These are phyloP conservation scores for Enteromius viviparus DNA, from an alignment of 2,797 vertebrate genomes.

Conservation along the genomic window DNA sequence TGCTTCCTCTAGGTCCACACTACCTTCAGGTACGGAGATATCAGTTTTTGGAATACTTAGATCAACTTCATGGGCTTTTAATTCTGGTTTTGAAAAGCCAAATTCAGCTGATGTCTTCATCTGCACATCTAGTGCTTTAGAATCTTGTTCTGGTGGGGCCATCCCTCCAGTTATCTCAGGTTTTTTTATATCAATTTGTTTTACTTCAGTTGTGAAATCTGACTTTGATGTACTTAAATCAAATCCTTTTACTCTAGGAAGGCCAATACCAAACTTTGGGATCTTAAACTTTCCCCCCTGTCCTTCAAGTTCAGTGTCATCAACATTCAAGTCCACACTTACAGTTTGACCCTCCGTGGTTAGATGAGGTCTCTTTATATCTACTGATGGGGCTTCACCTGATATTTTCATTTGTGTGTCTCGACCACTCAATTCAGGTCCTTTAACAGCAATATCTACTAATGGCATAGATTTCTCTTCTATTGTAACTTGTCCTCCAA, in stretches of 20 bases:
- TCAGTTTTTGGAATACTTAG: constrained; percentile 35
- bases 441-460: constrained; percentile 26
- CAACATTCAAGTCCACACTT: constrained; percentile 30
- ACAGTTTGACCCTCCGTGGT: constrained; percentile 21
- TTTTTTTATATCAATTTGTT: constrained; percentile 16
- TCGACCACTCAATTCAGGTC: constrained; percentile 31
- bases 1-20: constrained; percentile 17
- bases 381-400: not conserved
- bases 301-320: constrained; percentile 11
- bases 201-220: constrained; percentile 20
- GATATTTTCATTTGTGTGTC: constrained; percentile 31
- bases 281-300: constrained; percentile 54
- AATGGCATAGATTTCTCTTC: not conserved
- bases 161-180: not conserved
- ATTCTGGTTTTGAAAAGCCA: constrained; percentile 4
- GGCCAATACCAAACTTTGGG: constrained; percentile 9
- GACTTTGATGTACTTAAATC: constrained; percentile 42
- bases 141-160: constrained; percentile 37
- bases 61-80: not conserved
- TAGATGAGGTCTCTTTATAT: constrained; percentile 36
- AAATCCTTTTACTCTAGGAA: constrained; percentile 46
- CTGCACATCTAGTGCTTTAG: constrained; percentile 45
- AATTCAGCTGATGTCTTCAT: constrained; percentile 27
- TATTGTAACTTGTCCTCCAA: constrained; percentile 42
- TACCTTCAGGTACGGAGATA: constrained; percentile 37